phyloP scores from a whole-genome alignment of 2,797 vertebrate genomes.

The Acanthopagrus latus region DNA sequence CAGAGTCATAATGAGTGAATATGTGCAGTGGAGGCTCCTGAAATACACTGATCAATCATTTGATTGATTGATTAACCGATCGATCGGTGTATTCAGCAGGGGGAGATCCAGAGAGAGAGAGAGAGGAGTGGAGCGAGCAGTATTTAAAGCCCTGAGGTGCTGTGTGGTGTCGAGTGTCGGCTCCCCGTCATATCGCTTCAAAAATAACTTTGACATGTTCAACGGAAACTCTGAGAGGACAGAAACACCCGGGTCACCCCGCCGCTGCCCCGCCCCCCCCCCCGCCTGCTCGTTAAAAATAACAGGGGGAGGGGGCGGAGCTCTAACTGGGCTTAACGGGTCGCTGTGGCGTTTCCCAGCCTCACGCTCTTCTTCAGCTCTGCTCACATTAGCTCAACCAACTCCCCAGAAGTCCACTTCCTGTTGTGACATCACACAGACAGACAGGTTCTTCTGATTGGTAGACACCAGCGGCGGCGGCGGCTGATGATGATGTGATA shows the following conservation, averaged over 20 bases:
- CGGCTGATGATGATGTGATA: background rate
- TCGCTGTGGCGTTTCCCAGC: conserved; percentile 4
- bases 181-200: conserved; percentile 34
- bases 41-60: too few species aligned
- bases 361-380: background rate
- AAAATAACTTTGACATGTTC: conserved; percentile 55
- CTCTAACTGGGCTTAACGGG: background rate
- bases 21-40: background rate
- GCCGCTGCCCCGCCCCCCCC: conserved; percentile 3
- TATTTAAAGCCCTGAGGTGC: conserved; percentile 1
- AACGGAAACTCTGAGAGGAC: conserved; percentile 61
- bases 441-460: too few species aligned
- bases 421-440: background rate
- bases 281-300: conserved; percentile 28
- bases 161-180: conserved; percentile 55
- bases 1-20: background rate
- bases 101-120: background rate
- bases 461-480: too few species aligned
- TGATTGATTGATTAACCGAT: background rate
- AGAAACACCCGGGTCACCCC: conserved; percentile 24
- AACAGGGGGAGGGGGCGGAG: conserved; percentile 38
- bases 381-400: too few species aligned
- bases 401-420: background rate
- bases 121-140: background rate
- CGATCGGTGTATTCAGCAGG: background rate